Percentiles rank a stretch among this genome's conserved stretches.
These are phyloP conservation scores for Loriculus beryllinus DNA, from an alignment of 2,797 vertebrate species.

Conservation along the genomic window DNA sequence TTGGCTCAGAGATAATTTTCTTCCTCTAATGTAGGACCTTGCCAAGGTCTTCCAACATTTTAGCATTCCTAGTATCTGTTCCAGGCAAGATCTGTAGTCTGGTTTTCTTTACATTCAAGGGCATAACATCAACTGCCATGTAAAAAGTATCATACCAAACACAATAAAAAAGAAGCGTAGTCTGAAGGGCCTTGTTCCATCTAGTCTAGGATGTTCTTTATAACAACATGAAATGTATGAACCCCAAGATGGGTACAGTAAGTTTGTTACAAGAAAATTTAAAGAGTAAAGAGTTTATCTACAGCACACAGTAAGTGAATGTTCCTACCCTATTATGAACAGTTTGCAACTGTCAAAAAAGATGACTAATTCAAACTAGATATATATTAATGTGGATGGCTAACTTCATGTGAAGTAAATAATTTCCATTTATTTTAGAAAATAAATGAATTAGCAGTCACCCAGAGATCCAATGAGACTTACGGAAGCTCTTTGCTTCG, in stretches of 20 bases:
- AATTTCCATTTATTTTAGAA: neutral
- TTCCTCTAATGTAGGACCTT: neutral
- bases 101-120: neutral
- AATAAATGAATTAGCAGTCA: neutral
- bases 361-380: neutral
- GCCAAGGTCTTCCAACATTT: constrained; percentile 10
- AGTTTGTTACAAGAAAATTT: neutral
- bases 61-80: neutral
- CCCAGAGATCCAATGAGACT: neutral
- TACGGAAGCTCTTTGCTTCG: neutral
- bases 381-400: neutral
- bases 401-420: neutral
- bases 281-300: neutral
- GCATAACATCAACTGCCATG: neutral
- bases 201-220: neutral
- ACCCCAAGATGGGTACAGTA: neutral
- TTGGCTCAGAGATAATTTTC: neutral
- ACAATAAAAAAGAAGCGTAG: neutral
- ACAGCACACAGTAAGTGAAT: neutral
- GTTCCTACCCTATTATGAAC: neutral
- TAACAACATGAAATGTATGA: neutral
- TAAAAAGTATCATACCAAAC: neutral
- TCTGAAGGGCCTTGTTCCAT: neutral
- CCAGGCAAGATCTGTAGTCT: neutral
- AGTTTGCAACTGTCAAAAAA: neutral